A percentile compares a stretch with the other conserved stretches of the same genome.
phyloP scores from a whole-genome alignment of 1,140 invertebrate genomes.

The Dinothrombium tinctorium region DNA sequence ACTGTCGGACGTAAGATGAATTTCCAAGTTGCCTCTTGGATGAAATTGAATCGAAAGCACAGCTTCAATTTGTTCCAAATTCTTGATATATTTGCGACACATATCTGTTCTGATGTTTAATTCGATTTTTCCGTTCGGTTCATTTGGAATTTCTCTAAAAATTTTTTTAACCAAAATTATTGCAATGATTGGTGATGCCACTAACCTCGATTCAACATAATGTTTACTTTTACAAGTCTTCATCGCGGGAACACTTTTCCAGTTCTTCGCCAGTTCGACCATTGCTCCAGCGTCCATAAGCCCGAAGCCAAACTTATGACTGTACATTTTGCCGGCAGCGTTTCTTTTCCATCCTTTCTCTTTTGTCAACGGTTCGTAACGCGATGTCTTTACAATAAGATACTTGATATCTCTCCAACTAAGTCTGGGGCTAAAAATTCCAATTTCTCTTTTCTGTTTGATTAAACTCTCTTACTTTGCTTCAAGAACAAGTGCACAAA shows the following conservation, averaged over 20 bases:
- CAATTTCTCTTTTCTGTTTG: neutral
- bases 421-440: conserved; percentile 19
- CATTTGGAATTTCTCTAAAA: neutral
- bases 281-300: conserved; percentile 88
- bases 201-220: neutral
- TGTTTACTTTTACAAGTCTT: conserved; percentile 42
- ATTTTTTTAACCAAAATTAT: neutral
- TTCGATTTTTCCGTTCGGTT: too few species aligned
- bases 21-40: too few species aligned
- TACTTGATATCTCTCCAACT: conserved; percentile 31
- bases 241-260: conserved; percentile 82
- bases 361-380: conserved; percentile 28
- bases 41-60: too few species aligned
- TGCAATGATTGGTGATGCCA: neutral
- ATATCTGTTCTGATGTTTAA: too few species aligned
- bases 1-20: conserved; percentile 23
- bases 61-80: too few species aligned
- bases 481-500: conserved; percentile 52
- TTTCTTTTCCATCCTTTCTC: conserved; percentile 44
- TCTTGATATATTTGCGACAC: too few species aligned
- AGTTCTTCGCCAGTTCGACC: conserved; percentile 68
- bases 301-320: conserved; percentile 75
- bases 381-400: conserved; percentile 23
- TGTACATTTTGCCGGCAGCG: conserved; percentile 39
- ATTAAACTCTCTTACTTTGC: conserved; percentile 37